Evolutionary conservation across 2,888 invertebrate genomes (phyloP), one percentile per base, ranked within the genome.

Genomic region (Mimas tiliae): DNA sequence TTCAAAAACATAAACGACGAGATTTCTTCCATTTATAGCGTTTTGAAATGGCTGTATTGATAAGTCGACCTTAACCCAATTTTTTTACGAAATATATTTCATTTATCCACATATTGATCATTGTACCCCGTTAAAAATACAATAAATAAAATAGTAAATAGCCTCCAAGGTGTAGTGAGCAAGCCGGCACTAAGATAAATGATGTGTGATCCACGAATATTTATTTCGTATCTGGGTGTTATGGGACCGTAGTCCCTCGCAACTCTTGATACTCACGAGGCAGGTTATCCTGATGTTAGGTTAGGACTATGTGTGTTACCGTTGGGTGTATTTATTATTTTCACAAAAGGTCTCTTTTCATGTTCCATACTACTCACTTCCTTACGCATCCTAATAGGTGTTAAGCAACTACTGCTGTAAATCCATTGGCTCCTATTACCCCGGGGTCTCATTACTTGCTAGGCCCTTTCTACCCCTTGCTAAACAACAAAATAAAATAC

Each of bases 401-500:
- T 69, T 72, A 70, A 72, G 71, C 71, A 70, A 70, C 72, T 65
- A 73, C 68, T 65, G 64, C 68, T 69, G 73, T 72, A 72, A 75
- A 74, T 70, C 68, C 73, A 73, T 72, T 72, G 70, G 69, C 58
- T 70, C 68, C 68, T 74, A 73, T 70, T 72, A 73, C 71, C 68
- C 42, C 42, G 52, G 62, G 51, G 21, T 45, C 42, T 52, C 27
- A 34, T 62, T 62, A 65, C 65, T 21, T 38, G 45, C 70, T 70
- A 68, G 69, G 70, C 69, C 70, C 70, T 74, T 73, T 72, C 63
- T 42, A 70, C 68, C 70, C 69, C 67, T 72, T 70, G 70, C 72
- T 73, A 74, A 74, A 75, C 72, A 72, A 74, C 3, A 73, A 74
- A 75, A 74, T 74, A 73, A 74, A 73, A 74, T 67, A 69, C 68